Conservation (phyloP, 2,888 invertebrate genomes). For the Epirrita christyi region DNA sequence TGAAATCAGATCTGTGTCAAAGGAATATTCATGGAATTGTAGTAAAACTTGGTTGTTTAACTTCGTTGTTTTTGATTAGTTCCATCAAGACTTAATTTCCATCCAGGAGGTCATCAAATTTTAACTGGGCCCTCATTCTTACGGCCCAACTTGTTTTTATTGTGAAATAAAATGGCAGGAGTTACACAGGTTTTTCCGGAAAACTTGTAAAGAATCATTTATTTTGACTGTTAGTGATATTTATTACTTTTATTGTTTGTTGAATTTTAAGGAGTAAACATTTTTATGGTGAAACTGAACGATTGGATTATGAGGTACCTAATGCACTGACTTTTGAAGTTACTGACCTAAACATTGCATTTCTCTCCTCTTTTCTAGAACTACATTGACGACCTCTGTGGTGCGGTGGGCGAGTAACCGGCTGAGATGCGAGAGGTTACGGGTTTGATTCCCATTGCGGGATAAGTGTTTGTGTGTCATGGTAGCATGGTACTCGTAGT, state of each 20-base stretch:
- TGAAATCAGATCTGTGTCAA: constrained; percentile 22
- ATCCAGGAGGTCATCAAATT: constrained; percentile 48
- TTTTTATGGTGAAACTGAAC: background rate
- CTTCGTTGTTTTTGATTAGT: constrained; percentile 25
- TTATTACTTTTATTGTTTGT: constrained; percentile 40
- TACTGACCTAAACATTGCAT: no score
- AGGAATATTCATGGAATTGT: constrained; percentile 17
- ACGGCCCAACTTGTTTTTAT: constrained; percentile 51
- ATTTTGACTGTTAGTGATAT: constrained; percentile 49
- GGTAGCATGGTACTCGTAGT: no score
- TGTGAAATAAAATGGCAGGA: constrained; percentile 50
- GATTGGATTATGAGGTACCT: no score
- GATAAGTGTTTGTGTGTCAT: no score
- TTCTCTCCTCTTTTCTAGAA: no score
- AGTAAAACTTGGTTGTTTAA: constrained; percentile 18
- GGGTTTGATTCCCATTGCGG: no score
- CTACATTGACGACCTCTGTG: no score
- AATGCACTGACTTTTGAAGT: no score
- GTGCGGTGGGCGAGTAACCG: no score
- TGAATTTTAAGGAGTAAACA: constrained; percentile 5
- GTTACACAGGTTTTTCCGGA: constrained; percentile 45
- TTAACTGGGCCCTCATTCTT: constrained; percentile 45
- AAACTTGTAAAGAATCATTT: constrained; percentile 48
- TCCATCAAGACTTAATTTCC: constrained; percentile 45
- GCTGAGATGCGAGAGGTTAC: no score